These are phyloP conservation scores for Loxodonta africana DNA, from an alignment of 2,113 vertebrate genomes.

Conservation along the genomic window DNA sequence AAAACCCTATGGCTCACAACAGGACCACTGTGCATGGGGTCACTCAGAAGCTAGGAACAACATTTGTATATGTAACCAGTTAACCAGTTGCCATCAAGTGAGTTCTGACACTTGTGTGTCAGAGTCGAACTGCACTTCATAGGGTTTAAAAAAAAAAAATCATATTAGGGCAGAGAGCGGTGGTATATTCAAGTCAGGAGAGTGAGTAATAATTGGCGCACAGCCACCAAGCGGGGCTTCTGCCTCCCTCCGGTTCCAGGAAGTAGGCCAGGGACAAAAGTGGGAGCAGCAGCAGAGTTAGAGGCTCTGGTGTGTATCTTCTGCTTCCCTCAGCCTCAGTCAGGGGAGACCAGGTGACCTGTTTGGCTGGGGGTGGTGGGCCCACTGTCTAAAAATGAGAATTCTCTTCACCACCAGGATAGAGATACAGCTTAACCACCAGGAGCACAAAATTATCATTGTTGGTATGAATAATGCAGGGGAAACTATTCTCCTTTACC, in stretches of 20 bases:
- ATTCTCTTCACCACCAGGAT: slow-evolving; percentile 93
- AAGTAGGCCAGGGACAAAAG: neutral
- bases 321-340: neutral
- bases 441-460: slow-evolving; percentile 98
- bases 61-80: too few species aligned
- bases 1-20: too few species aligned
- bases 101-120: too few species aligned
- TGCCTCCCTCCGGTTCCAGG: neutral
- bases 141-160: too few species aligned
- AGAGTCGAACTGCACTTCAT: too few species aligned
- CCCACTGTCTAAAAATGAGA: slow-evolving; percentile 89
- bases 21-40: too few species aligned
- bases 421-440: slow-evolving; percentile 96
- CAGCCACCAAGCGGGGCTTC: neutral
- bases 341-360: slow-evolving; percentile 72
- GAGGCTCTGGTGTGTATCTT: neutral
- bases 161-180: too few species aligned
- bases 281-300: slow-evolving; percentile 7
- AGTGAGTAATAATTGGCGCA: neutral
- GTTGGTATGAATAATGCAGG: slow-evolving; percentile 97
- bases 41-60: too few species aligned
- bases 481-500: slow-evolving; percentile 97
- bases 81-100: too few species aligned
- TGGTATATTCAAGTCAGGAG: neutral
- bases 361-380: neutral